A percentile compares a stretch with the other conserved stretches of the same genome.
Evolutionary conservation across 2,888 invertebrate species (phyloP).

Genomic region (Prosopocoilus inquinatus): DNA sequence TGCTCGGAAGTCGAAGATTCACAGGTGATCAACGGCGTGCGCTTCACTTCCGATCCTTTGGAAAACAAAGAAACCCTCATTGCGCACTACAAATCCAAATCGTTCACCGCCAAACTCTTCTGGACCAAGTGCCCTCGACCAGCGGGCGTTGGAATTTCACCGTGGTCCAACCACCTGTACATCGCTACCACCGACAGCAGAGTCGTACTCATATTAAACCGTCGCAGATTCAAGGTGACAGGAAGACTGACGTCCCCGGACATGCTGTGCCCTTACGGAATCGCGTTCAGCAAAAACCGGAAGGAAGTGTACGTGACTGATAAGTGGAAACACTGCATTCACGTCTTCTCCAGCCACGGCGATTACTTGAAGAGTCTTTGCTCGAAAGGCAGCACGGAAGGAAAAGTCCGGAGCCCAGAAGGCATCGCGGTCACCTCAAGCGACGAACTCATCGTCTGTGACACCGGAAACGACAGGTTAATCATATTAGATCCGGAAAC

Average conservation of each 20-base stretch:
- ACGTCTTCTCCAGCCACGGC: slow-evolving; percentile 66
- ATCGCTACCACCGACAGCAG: slow-evolving; percentile 59
- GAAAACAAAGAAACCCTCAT: slow-evolving; percentile 54
- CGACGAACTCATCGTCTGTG: slow-evolving; percentile 67
- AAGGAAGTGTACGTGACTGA: slow-evolving; percentile 63
- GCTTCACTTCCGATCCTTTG: slow-evolving; percentile 49
- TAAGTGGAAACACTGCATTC: slow-evolving; percentile 69
- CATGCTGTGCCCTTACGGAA: slow-evolving; percentile 63
- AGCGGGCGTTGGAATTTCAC: slow-evolving; percentile 65
- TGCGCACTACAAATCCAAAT: slow-evolving; percentile 55
- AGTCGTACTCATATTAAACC: slow-evolving; percentile 38
- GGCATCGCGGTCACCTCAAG: slow-evolving; percentile 62
- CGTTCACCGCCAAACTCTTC: slow-evolving; percentile 56
- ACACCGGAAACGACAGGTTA: slow-evolving; percentile 75
- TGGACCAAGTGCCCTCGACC: slow-evolving; percentile 64
- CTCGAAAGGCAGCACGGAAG: slow-evolving; percentile 62
- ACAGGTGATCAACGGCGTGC: slow-evolving; percentile 37
- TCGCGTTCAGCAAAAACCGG: slow-evolving; percentile 58
- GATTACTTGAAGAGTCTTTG: slow-evolving; percentile 61
- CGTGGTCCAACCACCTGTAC: slow-evolving; percentile 64
- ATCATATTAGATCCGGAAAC: slow-evolving; percentile 58
- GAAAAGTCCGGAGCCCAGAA: slow-evolving; percentile 69
- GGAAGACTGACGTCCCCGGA: slow-evolving; percentile 55
- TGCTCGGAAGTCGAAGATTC: slow-evolving; percentile 57
- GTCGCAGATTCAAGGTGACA: slow-evolving; percentile 50